Evolutionary conservation across 2,797 vertebrate species (phyloP).

Genomic region (Poeciliopsis infans): DNA sequence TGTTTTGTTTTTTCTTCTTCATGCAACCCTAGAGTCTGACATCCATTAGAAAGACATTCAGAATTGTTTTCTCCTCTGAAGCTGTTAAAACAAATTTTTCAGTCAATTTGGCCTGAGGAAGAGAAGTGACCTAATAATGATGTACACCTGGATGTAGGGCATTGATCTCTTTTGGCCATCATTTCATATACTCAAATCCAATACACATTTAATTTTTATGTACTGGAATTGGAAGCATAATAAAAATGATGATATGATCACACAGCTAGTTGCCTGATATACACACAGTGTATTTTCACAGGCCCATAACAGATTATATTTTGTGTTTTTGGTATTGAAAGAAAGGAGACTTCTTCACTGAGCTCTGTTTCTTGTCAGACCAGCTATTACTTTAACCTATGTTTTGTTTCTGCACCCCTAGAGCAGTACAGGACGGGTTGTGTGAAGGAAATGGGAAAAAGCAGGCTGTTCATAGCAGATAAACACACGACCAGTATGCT

Average conservation of each 20-base stretch:
- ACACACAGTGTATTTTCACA: background rate
- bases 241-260: background rate
- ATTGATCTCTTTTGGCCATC: background rate
- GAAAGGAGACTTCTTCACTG: background rate
- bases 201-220: background rate
- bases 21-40: background rate
- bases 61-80: background rate
- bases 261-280: background rate
- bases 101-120: background rate
- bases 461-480: background rate
- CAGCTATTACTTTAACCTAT: background rate
- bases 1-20: background rate
- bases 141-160: background rate
- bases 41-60: background rate
- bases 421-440: background rate
- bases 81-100: background rate
- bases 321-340: background rate
- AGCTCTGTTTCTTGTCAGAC: background rate
- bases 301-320: background rate
- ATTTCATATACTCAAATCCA: background rate
- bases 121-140: background rate
- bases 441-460: background rate
- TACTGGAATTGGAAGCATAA: background rate
- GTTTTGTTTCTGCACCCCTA: background rate
- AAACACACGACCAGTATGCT: background rate